Conservation (phyloP, 1,140 invertebrate genomes). For the Aphaenogaster floridana region DNA sequence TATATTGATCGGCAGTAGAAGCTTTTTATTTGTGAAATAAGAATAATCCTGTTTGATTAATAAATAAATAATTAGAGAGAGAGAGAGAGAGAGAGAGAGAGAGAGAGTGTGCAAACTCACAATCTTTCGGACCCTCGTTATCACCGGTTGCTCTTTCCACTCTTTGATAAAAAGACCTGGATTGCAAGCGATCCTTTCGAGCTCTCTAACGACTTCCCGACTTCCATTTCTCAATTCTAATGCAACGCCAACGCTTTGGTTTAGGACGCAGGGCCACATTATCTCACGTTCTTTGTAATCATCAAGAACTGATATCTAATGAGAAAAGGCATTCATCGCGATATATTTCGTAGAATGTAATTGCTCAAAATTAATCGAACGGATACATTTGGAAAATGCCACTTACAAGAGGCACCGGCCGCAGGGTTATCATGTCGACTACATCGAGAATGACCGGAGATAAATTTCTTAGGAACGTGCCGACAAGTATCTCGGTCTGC, state of each 20-base stretch:
- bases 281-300: slow-evolving; percentile 79
- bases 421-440: slow-evolving; percentile 78
- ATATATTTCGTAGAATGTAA: neutral
- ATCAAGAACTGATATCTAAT: slow-evolving; percentile 77
- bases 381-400: neutral
- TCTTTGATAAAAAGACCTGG: slow-evolving; percentile 79
- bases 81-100: too few relatives aligned
- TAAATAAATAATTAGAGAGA: neutral
- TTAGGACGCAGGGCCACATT: slow-evolving; percentile 80
- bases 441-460: slow-evolving; percentile 77
- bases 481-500: slow-evolving; percentile 77
- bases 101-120: slow-evolving; percentile 63
- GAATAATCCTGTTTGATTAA: neutral
- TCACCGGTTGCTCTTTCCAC: slow-evolving; percentile 79
- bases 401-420: slow-evolving; percentile 78
- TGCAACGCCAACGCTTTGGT: slow-evolving; percentile 77
- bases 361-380: neutral
- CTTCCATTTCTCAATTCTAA: slow-evolving; percentile 80
- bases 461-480: slow-evolving; percentile 77
- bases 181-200: slow-evolving; percentile 81
- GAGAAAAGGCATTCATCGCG: neutral
- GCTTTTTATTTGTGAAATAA: neutral
- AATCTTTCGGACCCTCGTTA: slow-evolving; percentile 72
- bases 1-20: neutral
- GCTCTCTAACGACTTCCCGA: slow-evolving; percentile 77